A percentile compares a stretch with the other conserved stretches of the same genome.
Evolutionary conservation across 2,888 invertebrate genomes (phyloP).

Genomic region (Rhabditophanes sp.): DNA sequence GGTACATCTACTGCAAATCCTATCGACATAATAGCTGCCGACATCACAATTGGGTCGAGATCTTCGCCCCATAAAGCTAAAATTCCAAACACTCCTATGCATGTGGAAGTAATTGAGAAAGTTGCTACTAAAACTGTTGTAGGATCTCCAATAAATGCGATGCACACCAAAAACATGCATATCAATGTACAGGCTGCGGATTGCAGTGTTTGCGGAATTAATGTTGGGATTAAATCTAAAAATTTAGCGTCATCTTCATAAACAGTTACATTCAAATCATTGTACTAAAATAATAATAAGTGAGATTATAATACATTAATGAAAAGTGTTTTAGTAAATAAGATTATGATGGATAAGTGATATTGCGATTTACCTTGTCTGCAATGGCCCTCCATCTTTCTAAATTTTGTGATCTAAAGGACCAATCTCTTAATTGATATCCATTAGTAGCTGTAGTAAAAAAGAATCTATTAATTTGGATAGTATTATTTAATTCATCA

Average conservation of each 20-base stretch:
- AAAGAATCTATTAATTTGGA: conserved; percentile 26
- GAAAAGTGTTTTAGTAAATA: too few relatives aligned
- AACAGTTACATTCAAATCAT: conserved; percentile 26
- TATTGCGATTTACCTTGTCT: conserved; percentile 12
- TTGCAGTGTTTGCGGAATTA: conserved; percentile 29
- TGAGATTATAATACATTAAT: too few relatives aligned
- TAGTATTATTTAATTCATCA: conserved; percentile 12
- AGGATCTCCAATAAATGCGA: conserved; percentile 35
- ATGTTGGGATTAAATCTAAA: conserved; percentile 32
- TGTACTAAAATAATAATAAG: conserved; percentile 32
- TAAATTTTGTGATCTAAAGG: conserved; percentile 26
- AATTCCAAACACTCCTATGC: conserved; percentile 39
- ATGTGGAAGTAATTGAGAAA: conserved; percentile 33
- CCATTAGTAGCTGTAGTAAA: conserved; percentile 38
- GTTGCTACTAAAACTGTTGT: conserved; percentile 34
- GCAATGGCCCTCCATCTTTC: conserved; percentile 32
- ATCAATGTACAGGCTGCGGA: conserved; percentile 34
- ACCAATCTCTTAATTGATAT: conserved; percentile 26
- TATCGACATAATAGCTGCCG: conserved; percentile 37
- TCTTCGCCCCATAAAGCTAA: conserved; percentile 38
- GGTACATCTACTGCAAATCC: conserved; percentile 43
- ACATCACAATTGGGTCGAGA: conserved; percentile 40
- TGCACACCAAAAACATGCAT: conserved; percentile 37
- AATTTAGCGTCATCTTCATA: conserved; percentile 40
- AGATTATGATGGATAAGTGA: not conserved